These are phyloP conservation scores for Hyalella azteca DNA, from an alignment of 2,888 invertebrate species.

Conservation along the genomic window DNA sequence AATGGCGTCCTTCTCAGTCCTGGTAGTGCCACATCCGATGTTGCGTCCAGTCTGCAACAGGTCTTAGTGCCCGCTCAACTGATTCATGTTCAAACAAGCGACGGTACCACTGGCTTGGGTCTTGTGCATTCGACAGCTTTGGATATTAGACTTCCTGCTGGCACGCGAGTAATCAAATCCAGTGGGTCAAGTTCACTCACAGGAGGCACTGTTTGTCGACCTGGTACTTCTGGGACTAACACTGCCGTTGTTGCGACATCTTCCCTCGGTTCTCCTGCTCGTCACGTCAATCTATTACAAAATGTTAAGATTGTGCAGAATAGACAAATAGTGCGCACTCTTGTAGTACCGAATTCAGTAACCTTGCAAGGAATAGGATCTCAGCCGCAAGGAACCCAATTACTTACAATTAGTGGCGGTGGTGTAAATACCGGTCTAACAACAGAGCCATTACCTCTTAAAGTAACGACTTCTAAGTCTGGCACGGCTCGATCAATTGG, in stretches of 20 bases:
- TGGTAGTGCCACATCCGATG: slow-evolving; percentile 43
- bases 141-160: slow-evolving; percentile 55
- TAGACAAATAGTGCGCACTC: slow-evolving; percentile 56
- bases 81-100: slow-evolving; percentile 56
- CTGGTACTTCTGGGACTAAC: neutral
- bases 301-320: slow-evolving; percentile 58
- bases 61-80: slow-evolving; percentile 55
- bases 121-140: slow-evolving; percentile 55
- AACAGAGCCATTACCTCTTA: neutral
- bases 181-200: slow-evolving; percentile 38
- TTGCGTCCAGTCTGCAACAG: slow-evolving; percentile 48
- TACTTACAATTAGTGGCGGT: slow-evolving; percentile 53
- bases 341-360: slow-evolving; percentile 56
- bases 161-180: slow-evolving; percentile 58
- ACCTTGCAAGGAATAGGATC: slow-evolving; percentile 50
- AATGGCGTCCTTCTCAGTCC: slow-evolving; percentile 44
- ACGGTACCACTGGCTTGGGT: slow-evolving; percentile 56
- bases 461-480: slow-evolving; percentile 14
- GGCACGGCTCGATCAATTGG: slow-evolving; percentile 38
- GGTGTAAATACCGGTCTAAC: slow-evolving; percentile 38
- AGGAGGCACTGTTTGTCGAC: neutral
- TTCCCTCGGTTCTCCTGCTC: slow-evolving; percentile 43
- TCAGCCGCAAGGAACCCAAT: slow-evolving; percentile 44
- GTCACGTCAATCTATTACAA: slow-evolving; percentile 56
- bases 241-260: slow-evolving; percentile 11